Base-by-base conservation (phyloP, 2,797 vertebrate genomes). In the Platalea minor region DNA sequence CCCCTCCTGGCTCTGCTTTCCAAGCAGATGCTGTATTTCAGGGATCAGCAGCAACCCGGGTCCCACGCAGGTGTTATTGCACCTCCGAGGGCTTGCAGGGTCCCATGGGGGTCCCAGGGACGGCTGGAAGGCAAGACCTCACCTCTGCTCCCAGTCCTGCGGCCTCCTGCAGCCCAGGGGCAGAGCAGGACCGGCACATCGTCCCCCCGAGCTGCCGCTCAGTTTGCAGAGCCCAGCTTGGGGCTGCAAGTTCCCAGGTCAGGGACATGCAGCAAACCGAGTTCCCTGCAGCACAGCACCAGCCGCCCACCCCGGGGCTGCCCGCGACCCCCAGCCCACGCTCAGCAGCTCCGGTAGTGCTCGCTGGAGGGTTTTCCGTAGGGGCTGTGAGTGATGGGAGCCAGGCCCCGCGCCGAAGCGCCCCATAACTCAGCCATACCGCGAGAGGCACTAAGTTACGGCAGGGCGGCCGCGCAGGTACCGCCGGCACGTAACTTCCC, bases 41-140 rank as follows among this genome's bases (percentile, higher is more conserved):
- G 45, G 35, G 4, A 2, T 3, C 50, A 2, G 56, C 56, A 43
- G 61, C 50, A 28, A 14, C 3, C 17, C 1, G 12, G n/a, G 16
- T 18, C 45, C 8, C 21, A n/a, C 2, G 2, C 1, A 1, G 19
- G 24, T 0, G 13, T 72, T 59, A 46, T 7, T 19, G 9, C 54
- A 12, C 3, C 5, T 8, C 5, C 0, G 7, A 10, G 37, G 7
- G 6, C 4, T 67, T 70, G 48, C 53, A 3, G 59, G 43, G 25
- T 29, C 29, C 21, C 33, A 0, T 1, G 0, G 17, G 39, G 46
- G 17, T 50, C 33, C 80, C 21, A 2, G 54, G 31, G 11, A 3
- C 0, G 37, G 41, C 26, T 81, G 81, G 50, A 43, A 50, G 33
- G 29, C 1, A 17, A 21, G 19, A 43, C 3, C 35, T 39, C 8